Base-by-base conservation (phyloP, 2,797 vertebrate species). In the Falco cherrug region DNA sequence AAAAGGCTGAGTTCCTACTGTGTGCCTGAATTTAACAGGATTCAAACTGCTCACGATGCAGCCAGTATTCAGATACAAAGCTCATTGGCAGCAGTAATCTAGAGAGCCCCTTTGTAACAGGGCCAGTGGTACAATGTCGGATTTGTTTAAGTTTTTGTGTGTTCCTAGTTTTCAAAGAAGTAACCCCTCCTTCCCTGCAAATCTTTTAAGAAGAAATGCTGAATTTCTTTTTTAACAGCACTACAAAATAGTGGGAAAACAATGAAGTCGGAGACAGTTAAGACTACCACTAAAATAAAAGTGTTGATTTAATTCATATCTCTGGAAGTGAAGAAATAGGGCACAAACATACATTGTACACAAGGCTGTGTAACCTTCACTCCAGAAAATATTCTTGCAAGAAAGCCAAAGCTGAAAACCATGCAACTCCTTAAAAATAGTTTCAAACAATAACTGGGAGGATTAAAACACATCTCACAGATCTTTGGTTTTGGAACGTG, bases 401-500 rank as follows among this genome's bases (percentile, higher is more conserved):
- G 17, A 91, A 93, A 69, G 61, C 56, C 69, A 90, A 90, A 96
- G 78, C 77, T 93, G 90, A 78, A 94, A 95, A 85, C 17, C 37
- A 57, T 61, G 35, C 68, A 79, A 76, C 54, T 90, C 25, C 35
- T 81, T 67, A 90, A 86, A 93, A 91, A 48, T 54, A 50, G 18
- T 73, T 92, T 75, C 57, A 85, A 80, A 83, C 78, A 85, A 39
- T 80, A 96, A 67, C 60, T 60, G 79, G 64, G 82, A 87, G 31
- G 39, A 84, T 91, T 94, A 85, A 90, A 95, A 90, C 51, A 48
- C 67, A n/a, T 87, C 64, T 94, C 60, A 91, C 78, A 94, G 37
- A 80, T 96, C 93, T 96, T 96, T 94, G 95, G 96, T 87, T 95
- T 81, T 89, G 78, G 71, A 94, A 95, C 6, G 7, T 71, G 48